Evolutionary conservation across 2,888 invertebrate genomes (phyloP), one percentile per base, ranked within the genome.

Genomic region (Drosophila lacicola): DNA sequence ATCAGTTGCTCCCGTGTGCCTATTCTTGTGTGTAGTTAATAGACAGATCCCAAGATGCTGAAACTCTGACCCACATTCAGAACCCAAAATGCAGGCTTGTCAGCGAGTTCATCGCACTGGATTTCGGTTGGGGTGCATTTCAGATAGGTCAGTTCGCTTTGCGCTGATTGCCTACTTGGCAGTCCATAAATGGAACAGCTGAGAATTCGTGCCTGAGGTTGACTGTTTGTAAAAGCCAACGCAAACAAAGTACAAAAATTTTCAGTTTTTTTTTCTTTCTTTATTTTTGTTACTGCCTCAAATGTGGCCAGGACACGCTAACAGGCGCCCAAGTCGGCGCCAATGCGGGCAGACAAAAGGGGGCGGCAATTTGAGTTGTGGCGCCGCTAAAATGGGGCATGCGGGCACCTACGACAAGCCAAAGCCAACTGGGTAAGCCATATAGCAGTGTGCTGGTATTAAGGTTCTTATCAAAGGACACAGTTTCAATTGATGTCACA

Each of bases 251-350:
- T 65, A 58, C 44, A 61, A 65, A 74, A 45, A 54, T 44, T 70
- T 64, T 58, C 49, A 62, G 51, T 34, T 44, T 54, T 54, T 54
- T 42, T 21, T 36, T 58, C 44, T 42, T 57, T 49, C 60, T 62
- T 36, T 41, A 46, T 62, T 58, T 29, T 19, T 33, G 14, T 47
- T 63, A 33, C 13, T 17, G 70, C 68, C 66, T 51, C 45, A 82
- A 85, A 86, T 84, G 82, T 82, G 58, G 66, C 72, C 69, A 74
- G 86, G 70, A 84, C 84, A 84, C 84, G 84, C 84, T 62, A 84
- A 50, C 75, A 62, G 65, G 36, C 76, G 78, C 45, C 81, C 82
- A 70, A 61, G 53, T 67, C 78, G 83, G 83, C 83, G 83, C 83
- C 83, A 81, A 64, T 69, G 74, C 55, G 72, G 72, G 70, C 73